These are phyloP conservation scores for Nephrocerus scutellatus DNA, from an alignment of 2,888 invertebrate species.

Conservation along the genomic window DNA sequence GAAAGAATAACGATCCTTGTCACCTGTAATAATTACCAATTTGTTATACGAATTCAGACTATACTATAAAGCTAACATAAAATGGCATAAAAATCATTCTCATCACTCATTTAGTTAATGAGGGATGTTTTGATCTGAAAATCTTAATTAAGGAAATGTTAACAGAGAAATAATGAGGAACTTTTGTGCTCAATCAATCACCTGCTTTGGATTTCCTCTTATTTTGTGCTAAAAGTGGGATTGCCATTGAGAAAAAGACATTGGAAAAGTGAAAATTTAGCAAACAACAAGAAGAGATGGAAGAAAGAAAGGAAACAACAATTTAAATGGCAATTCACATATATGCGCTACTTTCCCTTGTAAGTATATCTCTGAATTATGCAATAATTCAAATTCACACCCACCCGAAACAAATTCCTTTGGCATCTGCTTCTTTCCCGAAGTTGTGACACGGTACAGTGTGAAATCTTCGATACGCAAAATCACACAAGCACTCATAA, in stretches of 20 bases:
- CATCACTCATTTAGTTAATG: too few relatives aligned
- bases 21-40: conserved; percentile 49
- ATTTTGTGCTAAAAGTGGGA: conserved; percentile 49
- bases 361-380: too few relatives aligned
- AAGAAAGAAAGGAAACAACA: too few relatives aligned
- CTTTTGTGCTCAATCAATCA: conserved; percentile 34
- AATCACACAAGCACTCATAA: conserved; percentile 89
- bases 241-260: conserved; percentile 12
- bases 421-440: conserved; percentile 62
- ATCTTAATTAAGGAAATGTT: conserved; percentile 7
- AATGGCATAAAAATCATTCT: too few relatives aligned
- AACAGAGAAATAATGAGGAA: conserved; percentile 18
- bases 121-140: background rate
- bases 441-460: conserved; percentile 75
- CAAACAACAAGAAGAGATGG: too few relatives aligned
- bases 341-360: too few relatives aligned
- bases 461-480: conserved; percentile 87
- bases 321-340: too few relatives aligned
- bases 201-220: conserved; percentile 52
- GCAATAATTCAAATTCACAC: too few relatives aligned
- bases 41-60: conserved; percentile 1
- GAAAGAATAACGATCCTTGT: conserved; percentile 69
- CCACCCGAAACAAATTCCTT: conserved; percentile 78
- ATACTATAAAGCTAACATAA: conserved; percentile 1
- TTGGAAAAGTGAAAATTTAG: conserved; percentile 1